Evolutionary conservation across 2,113 vertebrate species (phyloP), one percentile per base, ranked within the genome.

Genomic region (Empidonax traillii): DNA sequence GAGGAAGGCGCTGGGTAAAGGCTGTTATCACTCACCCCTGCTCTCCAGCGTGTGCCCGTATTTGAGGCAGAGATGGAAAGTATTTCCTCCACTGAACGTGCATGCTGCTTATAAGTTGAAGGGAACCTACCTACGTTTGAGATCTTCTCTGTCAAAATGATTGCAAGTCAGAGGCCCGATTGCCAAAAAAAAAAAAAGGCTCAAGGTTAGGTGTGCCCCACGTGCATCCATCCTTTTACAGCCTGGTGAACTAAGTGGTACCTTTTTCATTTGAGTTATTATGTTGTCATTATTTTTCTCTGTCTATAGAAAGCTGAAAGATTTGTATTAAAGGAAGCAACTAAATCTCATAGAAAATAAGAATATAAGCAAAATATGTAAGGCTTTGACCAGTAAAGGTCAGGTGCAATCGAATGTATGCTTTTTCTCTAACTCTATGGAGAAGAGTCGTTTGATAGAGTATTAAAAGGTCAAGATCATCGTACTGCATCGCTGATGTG

Each of bases 191-290:
- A 9, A 59, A 31, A 17, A 33, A 9, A 4, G 9, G 16, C 49
- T 68, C 27, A 20, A 58, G 7, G 35, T 43, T 81, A 94, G 52
- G 90, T 53, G 58, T 74, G 83, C 85, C 85, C 94, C 79, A 33
- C 9, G 37, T 6, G 4, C 18, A 16, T 66, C 59, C 7, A 4
- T 49, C 39, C 30, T 78, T 76, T 30, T 49, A 6, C 16, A 27
- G 59, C 5, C 20, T 28, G 33, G 39, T 14, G 2, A 59, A 56
- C 75, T 79, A 67, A 87, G 43, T 28, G 59, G 67, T 76, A 8
- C 11, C 49, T 55, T 74, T 95, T 58, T 35, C 33, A 0, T 78
- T 91, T 28, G 39, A 30, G 16, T 73, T 91, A 21, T 47, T 22
- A 8, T 52, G 18, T 27, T 24, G 28, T 72, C 76, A 71, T 46